Conservation (phyloP, 2,113 vertebrate genomes). For the Odontophorus gujanensis region DNA sequence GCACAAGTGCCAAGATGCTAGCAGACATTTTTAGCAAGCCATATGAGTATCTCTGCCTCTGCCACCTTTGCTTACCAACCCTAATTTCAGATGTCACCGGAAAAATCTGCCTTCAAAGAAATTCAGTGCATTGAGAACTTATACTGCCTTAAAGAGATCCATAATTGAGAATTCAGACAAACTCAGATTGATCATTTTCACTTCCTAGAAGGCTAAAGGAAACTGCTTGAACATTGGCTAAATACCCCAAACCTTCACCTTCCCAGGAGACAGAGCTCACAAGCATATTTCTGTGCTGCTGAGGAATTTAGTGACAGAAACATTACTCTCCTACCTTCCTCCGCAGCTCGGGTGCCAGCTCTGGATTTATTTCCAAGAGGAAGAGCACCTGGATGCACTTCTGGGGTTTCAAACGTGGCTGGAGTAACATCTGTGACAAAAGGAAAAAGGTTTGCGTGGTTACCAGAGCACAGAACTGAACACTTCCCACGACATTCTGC, state of each 20-base stretch:
- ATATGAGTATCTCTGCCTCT: background rate
- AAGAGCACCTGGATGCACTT: constrained; percentile 78
- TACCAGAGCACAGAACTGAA: background rate
- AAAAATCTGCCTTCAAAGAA: background rate
- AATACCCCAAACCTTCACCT: background rate
- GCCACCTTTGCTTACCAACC: background rate
- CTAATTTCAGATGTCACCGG: background rate
- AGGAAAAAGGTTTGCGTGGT: background rate
- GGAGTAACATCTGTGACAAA: constrained; percentile 88
- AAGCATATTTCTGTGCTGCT: background rate
- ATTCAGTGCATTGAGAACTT: background rate
- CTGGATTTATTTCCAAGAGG: constrained; percentile 67
- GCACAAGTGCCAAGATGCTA: background rate
- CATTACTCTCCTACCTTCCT: constrained; percentile 78
- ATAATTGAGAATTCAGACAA: background rate
- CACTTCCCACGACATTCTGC: no score
- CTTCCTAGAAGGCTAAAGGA: background rate
- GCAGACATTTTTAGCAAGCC: background rate
- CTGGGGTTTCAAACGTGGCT: constrained; percentile 94
- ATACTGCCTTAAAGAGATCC: background rate
- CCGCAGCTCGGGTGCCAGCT: constrained; percentile 63
- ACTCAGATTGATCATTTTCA: background rate
- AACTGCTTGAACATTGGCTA: background rate
- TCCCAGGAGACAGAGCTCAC: background rate
- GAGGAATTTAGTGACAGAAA: background rate